Conservation (phyloP, 2,797 vertebrate genomes). For the Peromyscus melanophrys region DNA sequence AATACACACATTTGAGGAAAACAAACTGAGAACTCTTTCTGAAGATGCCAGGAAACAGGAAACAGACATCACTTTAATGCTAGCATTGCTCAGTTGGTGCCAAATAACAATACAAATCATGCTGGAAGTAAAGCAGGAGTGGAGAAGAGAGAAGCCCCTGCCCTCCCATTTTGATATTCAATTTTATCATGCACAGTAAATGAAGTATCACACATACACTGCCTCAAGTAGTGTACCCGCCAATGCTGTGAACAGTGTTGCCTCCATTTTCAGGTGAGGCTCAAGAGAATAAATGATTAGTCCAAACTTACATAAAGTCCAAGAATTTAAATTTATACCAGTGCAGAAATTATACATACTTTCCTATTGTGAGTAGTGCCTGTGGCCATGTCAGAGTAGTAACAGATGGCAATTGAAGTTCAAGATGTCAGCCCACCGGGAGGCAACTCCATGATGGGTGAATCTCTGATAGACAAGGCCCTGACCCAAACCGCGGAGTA, state of each 20-base stretch:
- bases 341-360: background rate
- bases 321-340: background rate
- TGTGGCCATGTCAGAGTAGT: too few species aligned
- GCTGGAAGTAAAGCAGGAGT: background rate
- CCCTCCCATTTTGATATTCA: background rate
- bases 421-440: too few species aligned
- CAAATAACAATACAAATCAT: background rate
- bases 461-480: too few species aligned
- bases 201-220: background rate
- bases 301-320: background rate
- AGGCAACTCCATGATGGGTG: too few species aligned
- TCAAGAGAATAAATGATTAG: background rate
- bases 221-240: background rate
- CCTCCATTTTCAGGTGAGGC: background rate
- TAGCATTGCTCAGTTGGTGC: background rate
- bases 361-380: background rate
- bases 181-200: background rate
- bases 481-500: too few species aligned
- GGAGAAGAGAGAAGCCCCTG: background rate
- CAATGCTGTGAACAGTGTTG: background rate
- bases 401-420: too few species aligned
- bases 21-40: background rate
- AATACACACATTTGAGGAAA: background rate
- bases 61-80: background rate
- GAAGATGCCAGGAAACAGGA: background rate